Base-by-base conservation (phyloP, 2,797 vertebrate genomes). In the Cephalopachus bancanus region DNA sequence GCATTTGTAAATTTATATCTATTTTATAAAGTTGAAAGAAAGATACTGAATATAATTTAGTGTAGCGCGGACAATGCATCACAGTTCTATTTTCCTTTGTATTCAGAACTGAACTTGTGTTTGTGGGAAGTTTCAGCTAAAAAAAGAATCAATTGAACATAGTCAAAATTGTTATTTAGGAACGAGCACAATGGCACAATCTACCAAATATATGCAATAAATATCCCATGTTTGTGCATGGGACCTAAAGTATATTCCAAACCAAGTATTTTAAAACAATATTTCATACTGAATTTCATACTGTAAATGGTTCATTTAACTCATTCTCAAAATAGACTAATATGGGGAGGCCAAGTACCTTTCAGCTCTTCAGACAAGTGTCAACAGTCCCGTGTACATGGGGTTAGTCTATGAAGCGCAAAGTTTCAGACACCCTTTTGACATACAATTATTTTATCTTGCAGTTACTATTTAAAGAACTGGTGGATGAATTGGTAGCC, bases 391-490 rank as follows among this genome's bases (percentile, higher is more conserved):
- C 49, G 86, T 60, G 53, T 55, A 95, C n/a, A 6, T 91, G 1
- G 16, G 12, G 65, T 55, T 93, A 93, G 88, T 89, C 84, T 59
- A 86, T 71, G 83, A 98, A 91, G 24, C 30, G 19, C 64, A 83
- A 97, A 95, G 19, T 97, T 97, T 97, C 95, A 97, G 95, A 83
- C 20, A 55, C 55, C 60, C 64, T 97, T 97, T 94, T 86, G 93
- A 89, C 88, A 87, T 14, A 88, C 81, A 97, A 97, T 96, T 97
- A 93, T 95, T 96, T 98, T 95, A 83, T 69, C 64, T 86, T 75
- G 55, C 8, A 96, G 95, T 97, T 98, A 98, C 96, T 97, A 96
- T 78, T 96, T 94, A 96, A 86, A 97, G 83, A 65, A 95, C 57
- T 67, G 83, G 90, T 71, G 0, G 0, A 76, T 96, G 92, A 98